Evolutionary conservation across 2,113 vertebrate species (phyloP).

Genomic region (Cygnus atratus): DNA sequence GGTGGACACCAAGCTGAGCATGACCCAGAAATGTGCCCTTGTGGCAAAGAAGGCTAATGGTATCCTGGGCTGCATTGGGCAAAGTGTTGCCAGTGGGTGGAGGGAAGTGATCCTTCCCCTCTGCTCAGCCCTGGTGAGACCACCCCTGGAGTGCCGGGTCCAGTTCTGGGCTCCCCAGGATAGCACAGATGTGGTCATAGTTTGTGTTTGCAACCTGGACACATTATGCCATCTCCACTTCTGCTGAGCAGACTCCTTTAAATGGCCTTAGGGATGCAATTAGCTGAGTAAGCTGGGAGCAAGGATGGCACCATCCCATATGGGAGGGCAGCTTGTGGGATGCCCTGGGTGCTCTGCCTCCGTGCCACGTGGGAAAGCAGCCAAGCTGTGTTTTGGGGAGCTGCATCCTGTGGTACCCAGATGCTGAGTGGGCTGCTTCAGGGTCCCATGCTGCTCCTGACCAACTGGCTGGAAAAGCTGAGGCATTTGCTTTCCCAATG

Average conservation of each 20-base stretch:
- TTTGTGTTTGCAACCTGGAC: not conserved
- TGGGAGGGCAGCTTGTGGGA: not conserved
- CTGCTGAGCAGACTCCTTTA: not conserved
- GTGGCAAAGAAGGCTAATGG: too few species aligned
- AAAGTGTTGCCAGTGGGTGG: too few species aligned
- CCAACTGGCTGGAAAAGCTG: not conserved
- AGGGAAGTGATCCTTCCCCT: too few species aligned
- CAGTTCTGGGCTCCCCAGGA: too few species aligned
- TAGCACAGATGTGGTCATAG: too few species aligned
- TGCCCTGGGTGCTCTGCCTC: not conserved
- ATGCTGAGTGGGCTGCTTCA: not conserved
- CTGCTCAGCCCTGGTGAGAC: too few species aligned
- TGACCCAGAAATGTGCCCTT: too few species aligned
- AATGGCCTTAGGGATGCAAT: not conserved
- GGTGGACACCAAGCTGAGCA: too few species aligned
- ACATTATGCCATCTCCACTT: not conserved
- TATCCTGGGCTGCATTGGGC: too few species aligned
- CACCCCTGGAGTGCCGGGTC: too few species aligned
- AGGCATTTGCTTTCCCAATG: not conserved
- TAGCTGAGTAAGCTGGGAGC: not conserved
- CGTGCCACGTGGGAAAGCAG: fast-evolving
- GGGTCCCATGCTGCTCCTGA: not conserved
- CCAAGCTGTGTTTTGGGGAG: not conserved
- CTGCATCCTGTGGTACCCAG: not conserved
- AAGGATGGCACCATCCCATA: not conserved